Percentiles rank a stretch among this genome's conserved stretches.
phyloP scores from a whole-genome alignment of 2,113 vertebrate species.

The Mola mola region DNA sequence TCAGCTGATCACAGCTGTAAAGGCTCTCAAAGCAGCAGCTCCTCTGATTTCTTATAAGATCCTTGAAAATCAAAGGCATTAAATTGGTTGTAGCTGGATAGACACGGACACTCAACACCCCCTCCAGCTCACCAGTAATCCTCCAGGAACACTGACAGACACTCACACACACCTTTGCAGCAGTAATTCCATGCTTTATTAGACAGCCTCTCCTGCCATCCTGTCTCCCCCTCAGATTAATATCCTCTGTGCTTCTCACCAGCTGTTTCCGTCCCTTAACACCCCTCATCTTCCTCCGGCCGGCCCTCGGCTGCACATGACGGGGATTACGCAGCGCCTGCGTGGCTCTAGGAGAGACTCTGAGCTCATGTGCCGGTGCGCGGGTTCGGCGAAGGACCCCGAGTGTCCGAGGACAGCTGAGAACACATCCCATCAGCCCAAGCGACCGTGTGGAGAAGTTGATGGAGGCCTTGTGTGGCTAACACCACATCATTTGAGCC shows the following conservation, averaged over 20 bases:
- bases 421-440: slow-evolving; percentile 1
- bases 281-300: slow-evolving; percentile 72
- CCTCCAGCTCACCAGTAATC: slow-evolving; percentile 55
- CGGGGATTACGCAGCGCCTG: slow-evolving; percentile 35
- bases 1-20: slow-evolving; percentile 40
- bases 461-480: no score
- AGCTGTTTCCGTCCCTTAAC: slow-evolving; percentile 79
- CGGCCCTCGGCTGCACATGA: slow-evolving; percentile 57
- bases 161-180: slow-evolving; percentile 52
- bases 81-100: slow-evolving; percentile 33
- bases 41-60: no score
- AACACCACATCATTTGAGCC: slow-evolving; percentile 25
- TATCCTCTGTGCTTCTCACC: slow-evolving; percentile 70
- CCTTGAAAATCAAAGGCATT: slow-evolving; percentile 4
- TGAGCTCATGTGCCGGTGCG: no score
- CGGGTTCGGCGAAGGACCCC: no score
- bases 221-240: slow-evolving; percentile 78
- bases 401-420: no score
- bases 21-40: no score
- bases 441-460: slow-evolving; percentile 26
- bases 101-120: slow-evolving; percentile 39
- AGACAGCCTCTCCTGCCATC: slow-evolving; percentile 72
- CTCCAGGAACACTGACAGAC: slow-evolving; percentile 61
- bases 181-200: slow-evolving; percentile 77
- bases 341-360: slow-evolving; percentile 23